Percentiles rank a stretch among this genome's conserved stretches.
phyloP scores from a whole-genome alignment of 2,113 vertebrate species.

The Syrrhaptes paradoxus region DNA sequence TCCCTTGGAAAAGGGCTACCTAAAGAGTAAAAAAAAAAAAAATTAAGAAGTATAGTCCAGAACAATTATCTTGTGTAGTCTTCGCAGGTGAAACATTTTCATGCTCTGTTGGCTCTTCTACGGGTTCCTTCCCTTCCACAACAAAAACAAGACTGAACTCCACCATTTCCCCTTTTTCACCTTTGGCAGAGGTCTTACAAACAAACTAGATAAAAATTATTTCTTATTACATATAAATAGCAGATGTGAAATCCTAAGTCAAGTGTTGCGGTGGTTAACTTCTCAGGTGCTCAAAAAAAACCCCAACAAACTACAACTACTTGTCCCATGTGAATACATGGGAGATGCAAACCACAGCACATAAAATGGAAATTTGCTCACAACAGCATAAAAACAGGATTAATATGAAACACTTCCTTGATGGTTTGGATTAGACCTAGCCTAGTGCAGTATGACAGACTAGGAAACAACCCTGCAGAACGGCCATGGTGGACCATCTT shows the following conservation, averaged over 20 bases:
- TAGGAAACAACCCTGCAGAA: background rate
- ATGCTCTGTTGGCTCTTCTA: accelerated
- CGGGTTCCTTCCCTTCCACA: background rate
- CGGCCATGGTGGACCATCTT: background rate
- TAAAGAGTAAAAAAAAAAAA: background rate
- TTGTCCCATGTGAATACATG: background rate
- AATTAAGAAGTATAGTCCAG: background rate
- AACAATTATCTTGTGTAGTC: background rate
- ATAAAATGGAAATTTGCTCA: background rate
- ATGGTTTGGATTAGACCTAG: background rate
- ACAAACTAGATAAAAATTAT: background rate
- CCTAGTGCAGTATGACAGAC: background rate
- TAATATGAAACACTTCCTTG: background rate
- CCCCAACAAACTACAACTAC: background rate
- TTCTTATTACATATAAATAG: background rate
- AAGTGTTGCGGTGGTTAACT: background rate
- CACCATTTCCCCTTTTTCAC: background rate
- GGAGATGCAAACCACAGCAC: background rate
- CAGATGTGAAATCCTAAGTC: background rate
- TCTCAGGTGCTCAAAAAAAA: background rate
- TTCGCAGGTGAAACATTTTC: background rate
- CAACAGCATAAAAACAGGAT: background rate
- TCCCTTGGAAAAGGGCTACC: background rate
- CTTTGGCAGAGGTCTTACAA: background rate
- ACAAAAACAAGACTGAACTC: background rate